Base-by-base conservation (phyloP, 2,797 vertebrate species). In the Pipistrellus kuhlii region DNA sequence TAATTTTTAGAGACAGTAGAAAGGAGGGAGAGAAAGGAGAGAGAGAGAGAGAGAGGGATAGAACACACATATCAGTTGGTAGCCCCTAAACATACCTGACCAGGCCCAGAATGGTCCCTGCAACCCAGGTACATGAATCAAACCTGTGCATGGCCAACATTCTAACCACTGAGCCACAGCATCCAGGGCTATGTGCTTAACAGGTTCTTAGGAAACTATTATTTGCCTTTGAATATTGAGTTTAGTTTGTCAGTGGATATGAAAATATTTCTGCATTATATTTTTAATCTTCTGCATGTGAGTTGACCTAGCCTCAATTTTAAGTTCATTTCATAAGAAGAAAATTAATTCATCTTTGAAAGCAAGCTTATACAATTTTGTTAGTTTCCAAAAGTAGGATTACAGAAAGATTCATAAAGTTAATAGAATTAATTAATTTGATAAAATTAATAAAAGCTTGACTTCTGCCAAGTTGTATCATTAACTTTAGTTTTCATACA, bases 261-360 rank as follows among this genome's bases (percentile, higher is more conserved):
- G 62, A 89, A 96, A 87, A 81, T 76, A 81, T 48, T 88, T 72
- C 32, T 77, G 6, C 4, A 71, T 76, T 68, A 57, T 87, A 81
- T 17, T 95, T 91, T 84, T 80, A 85, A 91, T 57, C 62, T 91
- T 25, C 7, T 82, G 46, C 11, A 30, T 57, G 84, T 82, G 13
- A 38, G 2, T 4, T 81, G 38, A 92, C 86, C 71, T 14, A 80
- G 23, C 1, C 48, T 92, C 88, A 83, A 51, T 81, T 81, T 59
- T 5, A 90, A 87, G 55, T 78, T 8, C 21, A 64, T 90, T 86
- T 91, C 48, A 92, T 86, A 32, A 94, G 27, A 81, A 94, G 53
- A 94, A 95, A 95, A 88, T 35, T 69, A 84, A 93, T 62, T 95
- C 30, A 88, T 77, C 25, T 48, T 14, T 57, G n/a, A 96, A 92